Evolutionary conservation across 2,888 invertebrate genomes (phyloP).

Genomic region (Acanthosoma haemorrhoidale): DNA sequence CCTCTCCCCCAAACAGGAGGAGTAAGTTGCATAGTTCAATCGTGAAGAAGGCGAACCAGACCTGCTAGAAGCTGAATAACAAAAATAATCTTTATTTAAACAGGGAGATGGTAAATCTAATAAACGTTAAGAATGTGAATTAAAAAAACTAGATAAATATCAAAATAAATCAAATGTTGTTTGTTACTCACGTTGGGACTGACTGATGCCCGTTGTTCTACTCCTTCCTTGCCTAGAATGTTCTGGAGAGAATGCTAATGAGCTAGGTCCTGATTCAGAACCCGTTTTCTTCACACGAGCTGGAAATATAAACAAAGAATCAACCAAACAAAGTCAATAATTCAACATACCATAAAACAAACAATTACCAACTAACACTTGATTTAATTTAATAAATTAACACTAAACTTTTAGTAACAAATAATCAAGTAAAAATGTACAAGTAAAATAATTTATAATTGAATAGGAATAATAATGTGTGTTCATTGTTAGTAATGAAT

Average conservation of each 20-base stretch:
- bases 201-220: conserved; percentile 72
- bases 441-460: neutral
- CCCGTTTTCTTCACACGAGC: conserved; percentile 41
- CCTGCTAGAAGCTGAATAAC: conserved; percentile 72
- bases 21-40: conserved; percentile 64
- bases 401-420: neutral
- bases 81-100: neutral
- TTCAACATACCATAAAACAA: too few species aligned
- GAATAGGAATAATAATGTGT: too few species aligned
- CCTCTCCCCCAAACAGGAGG: conserved; percentile 49
- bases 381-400: conserved; percentile 11
- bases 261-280: conserved; percentile 36
- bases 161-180: neutral
- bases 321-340: too few species aligned
- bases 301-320: conserved; percentile 32
- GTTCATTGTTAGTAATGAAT: too few species aligned
- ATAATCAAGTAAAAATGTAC: neutral
- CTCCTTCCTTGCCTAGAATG: conserved; percentile 52
- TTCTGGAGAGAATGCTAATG: conserved; percentile 36
- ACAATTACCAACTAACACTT: conserved; percentile 17
- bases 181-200: conserved; percentile 78
- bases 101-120: neutral
- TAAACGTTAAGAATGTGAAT: neutral
- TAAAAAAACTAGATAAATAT: neutral
- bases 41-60: conserved; percentile 91